Evolutionary conservation across 2,888 invertebrate species (phyloP), one percentile per base, ranked within the genome.

Genomic region (Microchrysa polita): DNA sequence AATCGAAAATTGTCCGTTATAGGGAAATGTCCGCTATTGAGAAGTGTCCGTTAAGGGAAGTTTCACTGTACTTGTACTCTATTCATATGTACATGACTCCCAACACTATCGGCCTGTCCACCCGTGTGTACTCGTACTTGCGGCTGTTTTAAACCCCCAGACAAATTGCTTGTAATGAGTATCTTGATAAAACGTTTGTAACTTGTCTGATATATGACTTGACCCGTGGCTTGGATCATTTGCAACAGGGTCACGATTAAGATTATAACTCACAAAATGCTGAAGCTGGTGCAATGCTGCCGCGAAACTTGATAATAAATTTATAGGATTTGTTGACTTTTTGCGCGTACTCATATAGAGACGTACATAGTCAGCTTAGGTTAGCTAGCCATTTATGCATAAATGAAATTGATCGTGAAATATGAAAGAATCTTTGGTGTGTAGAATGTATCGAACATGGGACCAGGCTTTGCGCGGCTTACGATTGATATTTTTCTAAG

Each of bases 121-220:
- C 1, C 5, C 2, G 40, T 22, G 61, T 23, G 18, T 61, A 16
- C 40, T n/a, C n/a, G n/a, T n/a, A n/a, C n/a, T n/a, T n/a, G n/a
- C n/a, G n/a, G 74, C 59, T 53, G 2, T 34, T 7, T 52, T 67
- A 67, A 67, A 67, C 67, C 72, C 69, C 52, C 61, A 74, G 73
- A 75, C 72, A 75, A 75, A 75, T 75, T 74, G 53, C 73, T 44
- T 55, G 72, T 75, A 75, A 75, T 74, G 69, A 74, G 75, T 74
- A 75, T 75, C 75, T 75, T 75, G 75, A 75, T 75, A 72, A 75
- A 72, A 73, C 59, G 53, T 55, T 53, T 42, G 48, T 67, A 71
- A 71, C 57, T 59, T 57, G 18, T 67, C 52, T 52, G 18, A 67
- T 52, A 67, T 67, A 53, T 67, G 52, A 53, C 52, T 67, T 67